Evolutionary conservation across 37 sponge, comb jelly and placozoan genomes (phyloP), one percentile per base, ranked within the genome.

Genomic region (Lycopodina hypogea): DNA sequence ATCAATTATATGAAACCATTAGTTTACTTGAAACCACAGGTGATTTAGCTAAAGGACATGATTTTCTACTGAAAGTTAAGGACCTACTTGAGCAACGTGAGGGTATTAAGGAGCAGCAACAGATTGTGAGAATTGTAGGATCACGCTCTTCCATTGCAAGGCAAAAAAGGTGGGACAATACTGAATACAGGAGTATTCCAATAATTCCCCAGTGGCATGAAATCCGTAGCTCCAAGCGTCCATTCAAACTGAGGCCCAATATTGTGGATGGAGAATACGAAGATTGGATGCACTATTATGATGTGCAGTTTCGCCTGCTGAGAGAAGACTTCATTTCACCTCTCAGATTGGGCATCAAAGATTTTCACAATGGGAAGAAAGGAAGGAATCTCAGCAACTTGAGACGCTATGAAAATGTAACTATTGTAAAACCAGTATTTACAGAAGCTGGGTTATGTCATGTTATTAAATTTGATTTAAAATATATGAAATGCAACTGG

Each of bases 251-350:
- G 55, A 66, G 89, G 1, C 78, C 83, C 12, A 88, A 89, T 53
- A 80, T 89, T 2, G 38, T 83, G 36, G 53, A 76, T 21, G 93
- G 90, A 35, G 45, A 22, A 12, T 95, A 90, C 72, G 65, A 75
- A 21, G 65, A 68, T 36, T 89, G 89, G 84, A 83, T 90, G 72
- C 87, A 92, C 33, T 95, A 95, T 71, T 84, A 84, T 51, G 90
- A 95, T 62, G 72, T 86, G 1, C 96, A 95, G 62, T 95, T 95
- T 78, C 87, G 81, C 22, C 77, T 95, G 7, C 78, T 95, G 24
- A 66, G 96, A 34, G 96, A 95, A 78, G 96, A 95, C 59, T 92
- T 95, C 69, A 64, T 95, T 14, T 88, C 86, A 34, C 96, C 96
- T 35, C 84, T 95, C 7, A 79, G 96, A 32, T 61, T 58, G 50